Evolutionary conservation across 2,888 invertebrate species (phyloP).

Genomic region (Diaprepes abbreviatus): DNA sequence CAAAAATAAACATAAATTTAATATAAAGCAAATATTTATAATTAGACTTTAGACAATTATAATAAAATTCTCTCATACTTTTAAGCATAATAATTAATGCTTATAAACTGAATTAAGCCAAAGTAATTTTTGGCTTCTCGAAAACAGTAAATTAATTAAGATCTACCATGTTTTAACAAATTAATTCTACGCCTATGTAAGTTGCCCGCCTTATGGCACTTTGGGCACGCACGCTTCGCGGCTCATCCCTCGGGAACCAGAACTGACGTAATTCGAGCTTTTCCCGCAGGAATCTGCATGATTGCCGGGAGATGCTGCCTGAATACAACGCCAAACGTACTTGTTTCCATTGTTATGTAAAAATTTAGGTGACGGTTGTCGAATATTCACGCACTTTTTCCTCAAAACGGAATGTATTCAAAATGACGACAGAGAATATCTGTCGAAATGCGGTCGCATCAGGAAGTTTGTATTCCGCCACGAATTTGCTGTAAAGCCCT

Average conservation of each 20-base stretch:
- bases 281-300: constrained; percentile 64
- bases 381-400: constrained; percentile 51
- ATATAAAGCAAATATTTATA: no score
- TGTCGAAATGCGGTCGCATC: constrained; percentile 25
- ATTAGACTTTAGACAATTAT: no score
- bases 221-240: constrained; percentile 35
- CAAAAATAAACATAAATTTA: no score
- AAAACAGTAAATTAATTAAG: constrained; percentile 9
- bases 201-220: constrained; percentile 61
- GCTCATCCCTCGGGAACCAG: constrained; percentile 25
- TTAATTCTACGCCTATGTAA: constrained; percentile 57
- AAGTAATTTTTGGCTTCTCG: constrained; percentile 3
- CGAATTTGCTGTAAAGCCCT: constrained; percentile 41
- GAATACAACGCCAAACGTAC: constrained; percentile 64
- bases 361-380: constrained; percentile 51
- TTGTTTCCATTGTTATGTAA: constrained; percentile 63
- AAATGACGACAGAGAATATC: constrained; percentile 22
- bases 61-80: background rate
- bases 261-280: constrained; percentile 66
- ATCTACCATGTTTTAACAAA: constrained; percentile 15
- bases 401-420: constrained; percentile 20
- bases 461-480: constrained; percentile 29
- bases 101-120: background rate
- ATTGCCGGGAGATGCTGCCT: constrained; percentile 66
- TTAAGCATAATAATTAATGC: background rate